phyloP scores from a whole-genome alignment of 2,797 vertebrate genomes.

The Eupleurogrammus muticus region DNA sequence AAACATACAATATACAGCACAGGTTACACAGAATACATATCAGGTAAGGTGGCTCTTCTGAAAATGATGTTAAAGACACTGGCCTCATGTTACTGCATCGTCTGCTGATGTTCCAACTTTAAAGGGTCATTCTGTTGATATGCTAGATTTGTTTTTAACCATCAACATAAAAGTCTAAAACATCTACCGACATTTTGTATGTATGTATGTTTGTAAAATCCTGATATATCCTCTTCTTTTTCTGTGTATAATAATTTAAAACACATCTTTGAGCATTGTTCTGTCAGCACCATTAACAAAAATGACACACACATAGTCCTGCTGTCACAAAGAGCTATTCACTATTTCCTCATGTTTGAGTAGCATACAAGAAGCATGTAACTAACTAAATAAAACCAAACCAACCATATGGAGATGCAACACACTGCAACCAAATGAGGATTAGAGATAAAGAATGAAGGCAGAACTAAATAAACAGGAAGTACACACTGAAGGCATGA shows the following conservation, averaged over 20 bases:
- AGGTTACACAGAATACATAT: slow-evolving; percentile 69
- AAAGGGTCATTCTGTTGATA: not conserved
- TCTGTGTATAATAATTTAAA: not conserved
- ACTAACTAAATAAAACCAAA: slow-evolving; percentile 68
- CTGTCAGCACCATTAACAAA: not conserved
- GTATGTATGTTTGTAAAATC: slow-evolving; percentile 11
- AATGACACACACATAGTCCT: not conserved
- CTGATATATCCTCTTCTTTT: not conserved
- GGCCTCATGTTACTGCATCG: no score
- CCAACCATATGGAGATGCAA: slow-evolving; percentile 70
- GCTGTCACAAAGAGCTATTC: not conserved
- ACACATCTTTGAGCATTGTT: not conserved
- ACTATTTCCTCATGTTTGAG: not conserved
- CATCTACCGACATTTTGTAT: no score
- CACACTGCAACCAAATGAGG: slow-evolving; percentile 4
- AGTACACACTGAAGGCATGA: slow-evolving; percentile 25
- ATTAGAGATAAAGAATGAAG: slow-evolving; percentile 2
- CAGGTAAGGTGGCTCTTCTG: slow-evolving; percentile 60
- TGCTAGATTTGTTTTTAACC: not conserved
- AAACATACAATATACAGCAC: slow-evolving; percentile 72
- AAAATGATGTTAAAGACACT: no score
- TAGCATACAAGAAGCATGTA: slow-evolving; percentile 74
- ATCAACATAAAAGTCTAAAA: no score
- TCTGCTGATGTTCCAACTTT: not conserved
- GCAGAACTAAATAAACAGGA: slow-evolving; percentile 17